phyloP scores from a whole-genome alignment of 2,888 invertebrate genomes.

The Lasius platythorax region DNA sequence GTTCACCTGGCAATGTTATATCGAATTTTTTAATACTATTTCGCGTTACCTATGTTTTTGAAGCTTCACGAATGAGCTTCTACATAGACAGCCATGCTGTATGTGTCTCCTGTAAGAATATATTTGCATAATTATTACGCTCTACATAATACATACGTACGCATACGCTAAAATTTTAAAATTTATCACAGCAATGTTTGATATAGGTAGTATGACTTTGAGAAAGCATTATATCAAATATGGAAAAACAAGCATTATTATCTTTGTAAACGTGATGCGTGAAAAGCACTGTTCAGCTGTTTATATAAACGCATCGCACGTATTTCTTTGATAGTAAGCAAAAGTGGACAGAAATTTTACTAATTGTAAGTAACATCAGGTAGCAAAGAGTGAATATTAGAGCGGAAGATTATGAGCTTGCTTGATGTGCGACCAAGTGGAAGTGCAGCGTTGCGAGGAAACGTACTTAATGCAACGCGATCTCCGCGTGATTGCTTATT shows the following conservation, averaged over 20 bases:
- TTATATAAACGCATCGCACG: background rate
- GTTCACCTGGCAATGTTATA: background rate
- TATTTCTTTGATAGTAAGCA: background rate
- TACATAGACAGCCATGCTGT: background rate
- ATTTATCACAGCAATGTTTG: background rate
- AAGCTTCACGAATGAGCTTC: background rate
- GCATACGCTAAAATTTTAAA: background rate
- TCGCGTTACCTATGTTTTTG: background rate
- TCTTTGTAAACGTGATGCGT: background rate
- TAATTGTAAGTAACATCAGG: background rate
- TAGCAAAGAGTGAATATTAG: constrained; percentile 4
- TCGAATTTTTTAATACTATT: background rate
- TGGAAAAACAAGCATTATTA: constrained; percentile 1
- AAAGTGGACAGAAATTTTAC: background rate
- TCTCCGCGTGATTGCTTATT: constrained; percentile 71
- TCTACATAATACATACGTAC: background rate
- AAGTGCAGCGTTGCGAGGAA: background rate
- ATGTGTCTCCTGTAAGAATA: background rate
- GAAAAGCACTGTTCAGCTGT: background rate
- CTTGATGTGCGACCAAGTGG: background rate
- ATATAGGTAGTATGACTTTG: too few species aligned
- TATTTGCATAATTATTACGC: background rate
- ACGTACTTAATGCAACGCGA: background rate
- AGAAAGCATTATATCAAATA: background rate
- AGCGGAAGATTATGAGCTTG: background rate